These are phyloP conservation scores for Oplegnathus fasciatus DNA, from an alignment of 2,113 vertebrate species.

Conservation along the genomic window DNA sequence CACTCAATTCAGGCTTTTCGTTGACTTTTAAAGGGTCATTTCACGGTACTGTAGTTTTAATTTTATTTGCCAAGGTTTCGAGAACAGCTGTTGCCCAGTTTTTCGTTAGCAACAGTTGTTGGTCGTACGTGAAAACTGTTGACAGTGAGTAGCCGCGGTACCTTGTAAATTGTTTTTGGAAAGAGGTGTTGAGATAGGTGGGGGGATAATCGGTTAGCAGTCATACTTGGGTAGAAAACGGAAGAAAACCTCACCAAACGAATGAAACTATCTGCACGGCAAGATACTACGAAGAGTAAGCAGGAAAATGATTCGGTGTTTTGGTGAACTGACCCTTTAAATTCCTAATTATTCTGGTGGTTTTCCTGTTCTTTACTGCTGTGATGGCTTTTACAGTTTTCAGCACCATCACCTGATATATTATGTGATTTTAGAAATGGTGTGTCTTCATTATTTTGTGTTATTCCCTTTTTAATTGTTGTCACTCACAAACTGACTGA, in stretches of 20 bases:
- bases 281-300: not conserved
- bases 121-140: not conserved
- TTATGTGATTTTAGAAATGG: not conserved
- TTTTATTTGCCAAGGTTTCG: not conserved
- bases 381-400: not conserved
- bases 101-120: not conserved
- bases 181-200: not conserved
- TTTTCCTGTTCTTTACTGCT: not conserved
- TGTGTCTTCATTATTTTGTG: not conserved
- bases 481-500: conserved; percentile 33
- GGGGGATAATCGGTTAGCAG: not conserved
- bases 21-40: conserved; percentile 4
- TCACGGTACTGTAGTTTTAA: not conserved
- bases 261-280: not conserved
- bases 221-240: no score
- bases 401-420: not conserved
- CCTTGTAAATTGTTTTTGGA: not conserved
- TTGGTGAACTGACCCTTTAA: conserved; percentile 5
- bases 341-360: not conserved
- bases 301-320: not conserved
- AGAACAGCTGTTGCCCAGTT: not conserved
- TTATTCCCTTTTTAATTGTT: not conserved
- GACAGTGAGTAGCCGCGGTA: not conserved
- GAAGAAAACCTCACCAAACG: not conserved
- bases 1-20: not conserved